phyloP scores from a whole-genome alignment of 2,113 vertebrate genomes.

The Xyliphius kryptos region DNA sequence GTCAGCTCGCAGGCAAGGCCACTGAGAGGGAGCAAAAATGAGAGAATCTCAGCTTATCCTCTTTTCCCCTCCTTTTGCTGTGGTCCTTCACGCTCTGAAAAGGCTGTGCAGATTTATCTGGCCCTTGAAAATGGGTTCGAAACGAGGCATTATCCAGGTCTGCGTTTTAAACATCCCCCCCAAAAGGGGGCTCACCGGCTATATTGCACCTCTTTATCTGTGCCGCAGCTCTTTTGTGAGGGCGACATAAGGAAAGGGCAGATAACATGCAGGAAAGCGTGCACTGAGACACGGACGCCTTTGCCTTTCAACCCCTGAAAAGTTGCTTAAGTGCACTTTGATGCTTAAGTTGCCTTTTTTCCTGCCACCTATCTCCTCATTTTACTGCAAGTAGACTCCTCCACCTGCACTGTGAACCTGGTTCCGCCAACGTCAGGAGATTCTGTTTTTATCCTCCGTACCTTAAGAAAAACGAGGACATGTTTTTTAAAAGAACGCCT shows the following conservation, averaged over 20 bases:
- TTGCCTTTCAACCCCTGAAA: slow-evolving; percentile 10
- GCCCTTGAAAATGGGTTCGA: slow-evolving; percentile 38
- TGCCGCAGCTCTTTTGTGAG: slow-evolving; percentile 25
- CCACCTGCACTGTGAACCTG: not conserved
- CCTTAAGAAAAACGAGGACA: not conserved
- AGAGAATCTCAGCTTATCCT: not conserved
- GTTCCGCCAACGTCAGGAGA: slow-evolving; percentile 15
- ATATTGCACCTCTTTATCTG: slow-evolving; percentile 41
- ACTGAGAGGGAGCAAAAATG: not conserved
- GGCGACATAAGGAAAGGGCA: slow-evolving; percentile 21
- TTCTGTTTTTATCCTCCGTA: not conserved
- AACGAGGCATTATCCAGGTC: slow-evolving; percentile 41
- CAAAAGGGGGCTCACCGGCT: slow-evolving; percentile 18
- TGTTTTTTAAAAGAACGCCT: not conserved
- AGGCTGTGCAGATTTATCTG: slow-evolving; percentile 32
- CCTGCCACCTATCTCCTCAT: slow-evolving; percentile 33
- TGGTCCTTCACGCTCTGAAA: slow-evolving; percentile 15
- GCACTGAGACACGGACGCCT: slow-evolving; percentile 3
- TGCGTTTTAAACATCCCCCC: slow-evolving; percentile 33
- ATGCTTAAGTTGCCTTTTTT: slow-evolving; percentile 3
- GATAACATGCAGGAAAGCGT: slow-evolving; percentile 27
- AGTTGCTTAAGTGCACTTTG: slow-evolving; percentile 13
- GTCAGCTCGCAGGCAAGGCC: not conserved
- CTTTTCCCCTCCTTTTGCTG: not conserved
- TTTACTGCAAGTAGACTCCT: not conserved